A percentile compares a stretch with the other conserved stretches of the same genome.
Conservation (phyloP, 2,797 vertebrate genomes). For the Hylomyscus alleni region DNA sequence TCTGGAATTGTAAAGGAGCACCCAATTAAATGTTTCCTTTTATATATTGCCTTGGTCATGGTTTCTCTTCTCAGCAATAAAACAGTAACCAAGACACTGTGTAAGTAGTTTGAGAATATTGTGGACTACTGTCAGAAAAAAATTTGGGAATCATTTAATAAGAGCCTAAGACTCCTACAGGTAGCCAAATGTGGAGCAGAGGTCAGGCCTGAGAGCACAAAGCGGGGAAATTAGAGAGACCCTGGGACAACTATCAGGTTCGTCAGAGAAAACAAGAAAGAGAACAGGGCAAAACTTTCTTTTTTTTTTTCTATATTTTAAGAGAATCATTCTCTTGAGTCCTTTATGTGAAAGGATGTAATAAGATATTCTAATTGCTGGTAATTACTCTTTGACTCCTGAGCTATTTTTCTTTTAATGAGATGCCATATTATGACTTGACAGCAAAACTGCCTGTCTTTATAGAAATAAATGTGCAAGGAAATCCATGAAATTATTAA, state of each 20-base stretch:
- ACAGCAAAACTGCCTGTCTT: background rate
- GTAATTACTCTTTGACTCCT: background rate
- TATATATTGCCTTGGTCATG: background rate
- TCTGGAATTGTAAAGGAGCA: background rate
- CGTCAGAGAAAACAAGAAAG: background rate
- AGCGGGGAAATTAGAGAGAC: background rate
- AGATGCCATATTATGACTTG: background rate
- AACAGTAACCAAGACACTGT: background rate
- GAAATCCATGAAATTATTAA: background rate
- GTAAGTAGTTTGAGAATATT: background rate
- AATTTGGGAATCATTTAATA: background rate
- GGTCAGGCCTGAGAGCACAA: background rate
- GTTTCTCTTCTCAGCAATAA: background rate
- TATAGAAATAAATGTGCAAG: background rate
- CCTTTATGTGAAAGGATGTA: background rate
- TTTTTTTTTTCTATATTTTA: background rate
- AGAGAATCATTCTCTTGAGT: background rate
- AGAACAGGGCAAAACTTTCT: too few relatives aligned
- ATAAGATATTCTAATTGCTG: background rate
- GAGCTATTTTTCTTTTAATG: background rate
- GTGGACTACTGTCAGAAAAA: slow-evolving; percentile 29
- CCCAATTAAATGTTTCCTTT: background rate
- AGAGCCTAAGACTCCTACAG: background rate
- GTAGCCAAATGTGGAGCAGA: background rate
- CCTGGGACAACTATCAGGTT: background rate